These are phyloP conservation scores for Ctenoplectra terminalis DNA, from an alignment of 1,140 invertebrate species.

Conservation along the genomic window DNA sequence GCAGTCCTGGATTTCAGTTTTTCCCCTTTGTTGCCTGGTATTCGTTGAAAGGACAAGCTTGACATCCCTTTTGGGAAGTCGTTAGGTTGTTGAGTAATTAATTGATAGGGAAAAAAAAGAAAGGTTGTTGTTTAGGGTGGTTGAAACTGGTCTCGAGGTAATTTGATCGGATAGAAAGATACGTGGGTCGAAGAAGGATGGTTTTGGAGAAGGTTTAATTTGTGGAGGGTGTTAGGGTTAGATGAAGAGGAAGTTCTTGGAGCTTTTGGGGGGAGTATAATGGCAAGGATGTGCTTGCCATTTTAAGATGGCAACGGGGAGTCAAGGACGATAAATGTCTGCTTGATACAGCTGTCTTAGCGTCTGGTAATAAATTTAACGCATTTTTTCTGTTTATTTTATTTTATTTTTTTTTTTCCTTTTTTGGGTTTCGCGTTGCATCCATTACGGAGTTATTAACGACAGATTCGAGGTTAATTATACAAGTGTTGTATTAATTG, in stretches of 20 bases:
- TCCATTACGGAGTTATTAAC: too few species aligned
- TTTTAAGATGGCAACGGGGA: background rate
- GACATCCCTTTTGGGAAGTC: background rate
- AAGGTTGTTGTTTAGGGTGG: background rate
- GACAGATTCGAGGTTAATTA: too few species aligned
- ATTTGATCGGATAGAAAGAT: background rate
- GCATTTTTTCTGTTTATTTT: background rate
- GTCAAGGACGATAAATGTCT: constrained; percentile 7
- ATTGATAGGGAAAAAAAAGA: background rate
- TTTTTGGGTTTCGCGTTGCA: too few species aligned
- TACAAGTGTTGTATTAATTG: too few species aligned
- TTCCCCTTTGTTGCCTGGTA: too few species aligned
- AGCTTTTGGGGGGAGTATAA: background rate
- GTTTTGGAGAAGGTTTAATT: background rate
- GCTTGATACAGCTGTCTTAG: background rate
- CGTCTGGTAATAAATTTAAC: background rate
- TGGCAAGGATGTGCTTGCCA: background rate
- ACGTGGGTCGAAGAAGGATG: too few species aligned
- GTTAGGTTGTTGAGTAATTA: background rate
- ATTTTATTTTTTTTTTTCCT: too few species aligned
- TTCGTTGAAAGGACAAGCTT: too few species aligned
- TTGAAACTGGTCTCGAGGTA: background rate
- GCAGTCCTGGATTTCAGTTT: constrained; percentile 24
- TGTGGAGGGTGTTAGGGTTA: background rate
- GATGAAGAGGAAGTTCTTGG: background rate